Evolutionary conservation across 2,888 invertebrate genomes (phyloP).

Genomic region (Bursaphelenchus okinawaensis): DNA sequence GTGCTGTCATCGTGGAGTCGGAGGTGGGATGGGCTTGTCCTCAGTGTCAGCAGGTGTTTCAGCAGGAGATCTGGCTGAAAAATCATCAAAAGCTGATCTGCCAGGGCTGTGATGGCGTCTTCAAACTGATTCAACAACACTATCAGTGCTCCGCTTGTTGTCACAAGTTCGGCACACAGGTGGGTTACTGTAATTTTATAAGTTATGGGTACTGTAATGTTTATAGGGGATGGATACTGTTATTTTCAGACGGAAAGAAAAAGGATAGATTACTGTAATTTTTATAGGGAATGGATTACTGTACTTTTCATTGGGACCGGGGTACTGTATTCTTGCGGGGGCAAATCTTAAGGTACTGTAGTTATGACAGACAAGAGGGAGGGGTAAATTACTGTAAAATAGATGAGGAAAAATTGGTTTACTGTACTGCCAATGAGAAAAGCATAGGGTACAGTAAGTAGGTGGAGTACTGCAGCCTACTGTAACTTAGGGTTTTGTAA

Average conservation of each 20-base stretch:
- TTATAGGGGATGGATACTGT: not conserved
- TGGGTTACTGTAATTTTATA: conserved; percentile 1
- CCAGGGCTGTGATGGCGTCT: conserved; percentile 25
- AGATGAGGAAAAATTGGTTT: too few relatives aligned
- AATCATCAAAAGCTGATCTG: conserved; percentile 50
- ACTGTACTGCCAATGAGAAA: too few relatives aligned
- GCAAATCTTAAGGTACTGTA: not conserved
- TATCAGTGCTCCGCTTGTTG: conserved; percentile 47
- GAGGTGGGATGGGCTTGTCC: conserved; percentile 57
- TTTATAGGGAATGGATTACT: not conserved
- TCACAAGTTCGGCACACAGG: conserved; percentile 44
- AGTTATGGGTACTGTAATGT: not conserved
- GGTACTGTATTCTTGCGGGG: not conserved
- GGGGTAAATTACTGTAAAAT: too few relatives aligned
- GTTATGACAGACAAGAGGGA: not conserved
- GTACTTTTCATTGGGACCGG: not conserved
- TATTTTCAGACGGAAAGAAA: not conserved
- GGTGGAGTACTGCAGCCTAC: too few relatives aligned
- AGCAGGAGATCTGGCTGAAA: conserved; percentile 42
- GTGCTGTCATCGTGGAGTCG: conserved; percentile 25
- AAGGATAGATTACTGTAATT: not conserved
- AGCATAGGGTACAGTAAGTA: too few relatives aligned
- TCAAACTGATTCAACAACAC: conserved; percentile 51
- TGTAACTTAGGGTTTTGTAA: too few relatives aligned
- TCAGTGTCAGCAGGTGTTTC: conserved; percentile 55